Conservation (phyloP, 2,797 vertebrate species). For the Clarias laeviceps region DNA sequence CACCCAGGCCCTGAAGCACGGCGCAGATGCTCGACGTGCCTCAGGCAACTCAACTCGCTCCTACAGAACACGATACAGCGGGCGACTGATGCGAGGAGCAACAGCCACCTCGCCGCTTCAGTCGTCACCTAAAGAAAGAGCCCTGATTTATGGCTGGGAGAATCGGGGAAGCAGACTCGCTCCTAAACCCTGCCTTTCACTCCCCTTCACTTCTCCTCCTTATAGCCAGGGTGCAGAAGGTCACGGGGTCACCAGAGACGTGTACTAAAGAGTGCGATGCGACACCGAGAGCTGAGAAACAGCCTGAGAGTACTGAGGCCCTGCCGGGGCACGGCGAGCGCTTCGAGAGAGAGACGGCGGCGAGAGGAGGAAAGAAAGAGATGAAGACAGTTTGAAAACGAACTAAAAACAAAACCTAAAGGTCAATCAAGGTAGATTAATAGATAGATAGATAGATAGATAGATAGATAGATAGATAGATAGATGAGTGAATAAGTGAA, state of each 20-base stretch:
- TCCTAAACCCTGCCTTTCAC: neutral
- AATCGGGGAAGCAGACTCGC: slow-evolving; percentile 10
- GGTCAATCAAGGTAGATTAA: neutral
- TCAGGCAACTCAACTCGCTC: slow-evolving; percentile 36
- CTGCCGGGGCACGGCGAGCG: neutral
- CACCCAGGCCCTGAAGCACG: slow-evolving; percentile 31
- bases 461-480: neutral
- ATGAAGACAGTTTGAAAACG: neutral
- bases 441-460: neutral
- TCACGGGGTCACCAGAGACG: neutral
- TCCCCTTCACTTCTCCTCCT: neutral
- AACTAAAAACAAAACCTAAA: too few relatives aligned
- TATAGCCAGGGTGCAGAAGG: slow-evolving; percentile 18
- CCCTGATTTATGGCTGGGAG: slow-evolving; percentile 18
- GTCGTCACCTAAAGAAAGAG: slow-evolving; percentile 28
- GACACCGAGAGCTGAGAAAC: neutral
- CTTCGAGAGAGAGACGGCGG: neutral
- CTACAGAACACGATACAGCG: slow-evolving; percentile 33
- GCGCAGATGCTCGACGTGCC: slow-evolving; percentile 29
- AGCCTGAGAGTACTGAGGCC: neutral
- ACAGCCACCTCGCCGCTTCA: slow-evolving; percentile 25
- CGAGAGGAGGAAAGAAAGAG: too few relatives aligned
- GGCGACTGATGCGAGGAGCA: slow-evolving; percentile 22
- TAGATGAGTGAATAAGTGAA: neutral
- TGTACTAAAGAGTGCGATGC: neutral